A percentile compares a stretch with the other conserved stretches of the same genome.
Evolutionary conservation across 2,797 vertebrate species (phyloP).

Genomic region (Propithecus deckenii): DNA sequence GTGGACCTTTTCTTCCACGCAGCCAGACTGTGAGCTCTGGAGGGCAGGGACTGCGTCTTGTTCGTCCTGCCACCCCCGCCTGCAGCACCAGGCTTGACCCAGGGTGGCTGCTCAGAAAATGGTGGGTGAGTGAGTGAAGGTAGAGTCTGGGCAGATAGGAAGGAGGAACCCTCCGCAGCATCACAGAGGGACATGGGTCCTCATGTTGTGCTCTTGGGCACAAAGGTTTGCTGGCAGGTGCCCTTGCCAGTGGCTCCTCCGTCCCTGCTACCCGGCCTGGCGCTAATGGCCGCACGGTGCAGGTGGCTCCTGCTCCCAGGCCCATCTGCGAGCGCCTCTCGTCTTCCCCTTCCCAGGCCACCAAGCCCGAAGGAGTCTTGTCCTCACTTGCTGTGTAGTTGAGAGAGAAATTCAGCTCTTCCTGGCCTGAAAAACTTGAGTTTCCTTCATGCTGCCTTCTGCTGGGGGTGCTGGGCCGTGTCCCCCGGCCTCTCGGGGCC

Average conservation of each 20-base stretch:
- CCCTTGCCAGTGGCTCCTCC: neutral
- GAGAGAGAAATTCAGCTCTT: neutral
- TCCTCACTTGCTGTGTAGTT: neutral
- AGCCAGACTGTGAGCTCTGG: neutral
- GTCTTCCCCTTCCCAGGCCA: neutral
- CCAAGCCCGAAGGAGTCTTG: neutral
- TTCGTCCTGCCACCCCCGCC: rapidly evolving
- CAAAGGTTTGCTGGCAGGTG: neutral
- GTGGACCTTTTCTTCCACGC: neutral
- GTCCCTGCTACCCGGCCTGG: rapidly evolving
- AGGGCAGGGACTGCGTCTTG: neutral
- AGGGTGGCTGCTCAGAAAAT: neutral
- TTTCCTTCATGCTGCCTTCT: neutral
- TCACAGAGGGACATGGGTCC: neutral
- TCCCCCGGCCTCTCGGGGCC: rapidly evolving
- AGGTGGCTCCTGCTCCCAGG: neutral
- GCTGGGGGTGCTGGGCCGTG: neutral
- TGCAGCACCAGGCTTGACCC: neutral
- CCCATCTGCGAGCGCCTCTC: rapidly evolving
- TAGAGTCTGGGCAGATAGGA: neutral
- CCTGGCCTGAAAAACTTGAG: neutral
- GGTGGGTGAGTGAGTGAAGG: neutral
- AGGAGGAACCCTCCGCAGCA: too few relatives aligned
- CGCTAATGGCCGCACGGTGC: neutral
- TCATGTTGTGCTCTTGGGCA: neutral